phyloP scores from a whole-genome alignment of 1,140 invertebrate species.

The Drosophila varians region DNA sequence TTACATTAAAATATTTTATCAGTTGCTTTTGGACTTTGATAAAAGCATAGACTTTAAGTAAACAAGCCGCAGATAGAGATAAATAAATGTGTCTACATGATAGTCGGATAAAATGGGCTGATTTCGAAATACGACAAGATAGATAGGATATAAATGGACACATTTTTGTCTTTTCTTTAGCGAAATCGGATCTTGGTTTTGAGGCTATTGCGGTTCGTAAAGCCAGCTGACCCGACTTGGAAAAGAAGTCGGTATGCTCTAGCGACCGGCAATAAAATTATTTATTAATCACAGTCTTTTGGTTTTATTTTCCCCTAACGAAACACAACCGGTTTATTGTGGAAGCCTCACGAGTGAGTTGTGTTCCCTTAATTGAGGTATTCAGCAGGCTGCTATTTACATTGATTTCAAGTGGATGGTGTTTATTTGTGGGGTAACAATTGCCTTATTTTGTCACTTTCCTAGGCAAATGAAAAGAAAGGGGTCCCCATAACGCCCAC shows the following conservation, averaged over 20 bases:
- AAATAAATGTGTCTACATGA: constrained; percentile 36
- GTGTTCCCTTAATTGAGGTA: constrained; percentile 34
- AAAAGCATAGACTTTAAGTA: constrained; percentile 5
- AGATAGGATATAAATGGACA: neutral
- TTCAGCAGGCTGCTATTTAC: constrained; percentile 34
- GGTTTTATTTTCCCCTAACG: constrained; percentile 31
- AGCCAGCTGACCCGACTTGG: constrained; percentile 12
- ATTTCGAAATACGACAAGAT: constrained; percentile 10
- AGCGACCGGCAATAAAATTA: constrained; percentile 14
- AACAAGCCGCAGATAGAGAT: constrained; percentile 25
- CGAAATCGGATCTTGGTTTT: constrained; percentile 29
- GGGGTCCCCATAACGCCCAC: no score
- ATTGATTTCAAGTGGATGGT: constrained; percentile 52
- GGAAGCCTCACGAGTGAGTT: constrained; percentile 43
- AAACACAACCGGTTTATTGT: constrained; percentile 37
- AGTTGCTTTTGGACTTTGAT: constrained; percentile 35
- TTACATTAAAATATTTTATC: constrained; percentile 64
- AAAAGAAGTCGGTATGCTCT: constrained; percentile 35
- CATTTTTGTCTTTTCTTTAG: neutral
- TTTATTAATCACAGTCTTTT: constrained; percentile 48
- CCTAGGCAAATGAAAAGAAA: constrained; percentile 10
- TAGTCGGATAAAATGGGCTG: constrained; percentile 22
- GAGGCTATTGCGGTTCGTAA: constrained; percentile 45
- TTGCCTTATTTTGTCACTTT: constrained; percentile 23
- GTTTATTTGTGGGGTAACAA: constrained; percentile 39